Base-by-base conservation (phyloP, 1,140 invertebrate genomes). In the Procambarus clarkii region DNA sequence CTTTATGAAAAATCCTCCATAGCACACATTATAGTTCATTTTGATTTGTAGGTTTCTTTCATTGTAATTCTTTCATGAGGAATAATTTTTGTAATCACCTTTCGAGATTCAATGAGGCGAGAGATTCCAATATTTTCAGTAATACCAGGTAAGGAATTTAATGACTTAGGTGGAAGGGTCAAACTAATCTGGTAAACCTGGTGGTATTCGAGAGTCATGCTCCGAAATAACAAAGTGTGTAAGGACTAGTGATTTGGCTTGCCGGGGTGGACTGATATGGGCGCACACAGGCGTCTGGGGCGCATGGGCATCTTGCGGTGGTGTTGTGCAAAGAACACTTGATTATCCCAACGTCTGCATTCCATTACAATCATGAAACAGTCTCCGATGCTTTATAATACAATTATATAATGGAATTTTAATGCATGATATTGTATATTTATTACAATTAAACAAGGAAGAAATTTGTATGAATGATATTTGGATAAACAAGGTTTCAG, bases 221-320 rank as follows among this genome's bases (percentile, higher is more conserved):
- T 91, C 58, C 81, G 76, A 88, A 88, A 88, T 82, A 81, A 88
- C 48, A 80, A 81, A 88, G 87, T 88, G 87, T 88, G 82, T 85
- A 91, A 91, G 82, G 89, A 91, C 89, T 91, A 91, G 89, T 91
- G 89, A 91, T 91, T 91, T 91, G 89, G 89, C 89, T 91, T 91
- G 89, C 89, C 89, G 89, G 89, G 89, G 89, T 85, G 89, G 89
- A 91, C 89, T 91, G 81, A 74, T 91, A 78, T 91, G 89, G 89
- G 89, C 81, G 74, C 77, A 34, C 58, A 69, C n/a, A 60, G 89
- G 80, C 48, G 48, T 83, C 82, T 58, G 82, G 83, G 87, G 46
- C 21, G 89, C 82, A 84, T 50, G 74, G 89, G 89, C 71, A 81
- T 24, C 45, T 84, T 78, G 88, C 80, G 88, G 88, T 84, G 88